Conservation (phyloP, 2,113 vertebrate genomes). For the Platycercus adscitus region DNA sequence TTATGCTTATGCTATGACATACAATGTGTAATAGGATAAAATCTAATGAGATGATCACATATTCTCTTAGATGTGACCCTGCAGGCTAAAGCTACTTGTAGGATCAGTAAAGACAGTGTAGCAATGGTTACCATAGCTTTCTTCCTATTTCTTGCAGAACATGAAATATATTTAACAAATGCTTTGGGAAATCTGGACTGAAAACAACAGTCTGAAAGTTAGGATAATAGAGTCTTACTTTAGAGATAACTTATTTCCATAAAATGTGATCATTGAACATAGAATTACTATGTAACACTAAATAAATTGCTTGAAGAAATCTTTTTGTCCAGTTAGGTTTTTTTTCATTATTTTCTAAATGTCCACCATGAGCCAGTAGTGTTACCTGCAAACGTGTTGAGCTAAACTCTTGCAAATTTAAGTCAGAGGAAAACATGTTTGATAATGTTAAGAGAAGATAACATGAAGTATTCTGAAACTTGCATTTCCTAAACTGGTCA, state of each 20-base stretch:
- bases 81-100: neutral
- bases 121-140: neutral
- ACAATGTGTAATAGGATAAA: neutral
- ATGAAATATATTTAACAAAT: neutral
- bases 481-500: neutral
- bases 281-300: neutral
- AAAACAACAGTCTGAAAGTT: neutral
- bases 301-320: neutral
- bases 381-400: neutral
- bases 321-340: neutral
- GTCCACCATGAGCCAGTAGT: neutral
- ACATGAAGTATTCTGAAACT: neutral
- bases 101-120: neutral
- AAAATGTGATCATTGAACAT: neutral
- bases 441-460: neutral
- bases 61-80: neutral
- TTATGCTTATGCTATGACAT: neutral
- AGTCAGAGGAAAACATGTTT: neutral
- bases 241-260: neutral
- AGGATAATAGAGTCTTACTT: neutral
- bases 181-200: neutral
- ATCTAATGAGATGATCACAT: neutral
- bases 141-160: neutral
- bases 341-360: neutral
- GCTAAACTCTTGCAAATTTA: neutral